Evolutionary conservation across 64 coral and sea anemone genomes (phyloP).

Genomic region (Orbicella faveolata): DNA sequence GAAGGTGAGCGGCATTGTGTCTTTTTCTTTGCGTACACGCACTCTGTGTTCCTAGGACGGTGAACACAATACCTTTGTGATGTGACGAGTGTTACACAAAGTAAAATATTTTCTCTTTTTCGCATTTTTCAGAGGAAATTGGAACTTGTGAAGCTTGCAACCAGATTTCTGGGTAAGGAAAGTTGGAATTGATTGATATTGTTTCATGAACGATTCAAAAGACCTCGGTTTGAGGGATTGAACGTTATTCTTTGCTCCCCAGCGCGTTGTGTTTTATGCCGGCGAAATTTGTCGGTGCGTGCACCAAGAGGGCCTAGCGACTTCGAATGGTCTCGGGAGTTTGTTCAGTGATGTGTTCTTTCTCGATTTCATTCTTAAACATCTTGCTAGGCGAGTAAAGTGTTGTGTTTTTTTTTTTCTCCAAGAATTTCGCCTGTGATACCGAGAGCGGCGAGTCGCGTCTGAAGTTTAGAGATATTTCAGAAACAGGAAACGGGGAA

Average conservation of each 20-base stretch:
- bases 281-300: constrained; percentile 45
- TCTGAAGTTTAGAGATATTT: constrained; percentile 28
- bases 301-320: background rate
- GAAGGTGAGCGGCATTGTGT: constrained; percentile 68
- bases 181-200: constrained; percentile 8
- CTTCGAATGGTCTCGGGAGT: background rate
- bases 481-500: constrained; percentile 47
- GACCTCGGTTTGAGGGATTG: background rate
- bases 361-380: background rate
- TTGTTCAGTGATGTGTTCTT: background rate
- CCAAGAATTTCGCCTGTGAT: background rate
- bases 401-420: background rate
- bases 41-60: constrained; percentile 14
- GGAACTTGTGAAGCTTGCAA: constrained; percentile 89
- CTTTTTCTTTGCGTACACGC: background rate
- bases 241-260: background rate
- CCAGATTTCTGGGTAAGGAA: constrained; percentile 86
- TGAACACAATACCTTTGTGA: constrained; percentile 49
- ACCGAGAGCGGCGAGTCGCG: background rate
- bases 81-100: constrained; percentile 39
- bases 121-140: constrained; percentile 81
- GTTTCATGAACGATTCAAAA: background rate
- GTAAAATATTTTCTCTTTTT: constrained; percentile 65
- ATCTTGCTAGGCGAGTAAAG: background rate
- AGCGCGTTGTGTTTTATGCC: constrained; percentile 15